These are phyloP conservation scores for Pseudoips prasinana DNA, from an alignment of 2,888 invertebrate species.

Conservation along the genomic window DNA sequence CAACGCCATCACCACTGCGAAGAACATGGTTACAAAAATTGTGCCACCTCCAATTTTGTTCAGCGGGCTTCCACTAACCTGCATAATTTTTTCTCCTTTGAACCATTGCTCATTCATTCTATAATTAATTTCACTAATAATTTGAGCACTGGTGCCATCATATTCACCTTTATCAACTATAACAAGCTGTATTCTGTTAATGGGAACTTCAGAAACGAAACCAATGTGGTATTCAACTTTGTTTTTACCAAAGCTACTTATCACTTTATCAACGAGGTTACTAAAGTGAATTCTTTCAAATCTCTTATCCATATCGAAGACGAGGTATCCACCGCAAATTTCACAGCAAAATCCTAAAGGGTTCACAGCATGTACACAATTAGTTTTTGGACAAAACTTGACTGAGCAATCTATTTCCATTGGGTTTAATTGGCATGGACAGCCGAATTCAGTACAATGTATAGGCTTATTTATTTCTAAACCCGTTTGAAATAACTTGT, in stretches of 20 bases:
- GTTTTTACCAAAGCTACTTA: constrained; percentile 40
- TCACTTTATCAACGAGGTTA: constrained; percentile 44
- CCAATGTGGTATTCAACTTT: constrained; percentile 55
- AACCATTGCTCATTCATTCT: constrained; percentile 46
- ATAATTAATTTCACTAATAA: constrained; percentile 48
- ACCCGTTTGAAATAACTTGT: constrained; percentile 34
- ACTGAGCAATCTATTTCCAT: constrained; percentile 52
- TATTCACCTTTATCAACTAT: constrained; percentile 63
- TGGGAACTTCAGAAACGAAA: constrained; percentile 29
- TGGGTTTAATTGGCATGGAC: constrained; percentile 54
- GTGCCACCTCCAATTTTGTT: constrained; percentile 49
- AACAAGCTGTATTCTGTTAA: constrained; percentile 55
- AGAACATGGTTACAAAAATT: constrained; percentile 60
- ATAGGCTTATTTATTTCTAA: constrained; percentile 24
- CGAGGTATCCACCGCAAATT: constrained; percentile 62
- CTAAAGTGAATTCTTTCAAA: constrained; percentile 53
- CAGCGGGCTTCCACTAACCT: constrained; percentile 59
- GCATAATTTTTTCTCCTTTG: constrained; percentile 39
- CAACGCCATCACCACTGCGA: constrained; percentile 50
- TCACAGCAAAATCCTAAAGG: constrained; percentile 68
- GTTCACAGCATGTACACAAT: constrained; percentile 58
- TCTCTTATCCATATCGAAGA: constrained; percentile 47
- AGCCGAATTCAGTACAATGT: constrained; percentile 52
- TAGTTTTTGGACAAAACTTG: constrained; percentile 56
- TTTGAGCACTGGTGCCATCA: constrained; percentile 54